Base-by-base conservation (phyloP, 92 coral and sea anemone species). In the Isaurus tuberculatus region DNA sequence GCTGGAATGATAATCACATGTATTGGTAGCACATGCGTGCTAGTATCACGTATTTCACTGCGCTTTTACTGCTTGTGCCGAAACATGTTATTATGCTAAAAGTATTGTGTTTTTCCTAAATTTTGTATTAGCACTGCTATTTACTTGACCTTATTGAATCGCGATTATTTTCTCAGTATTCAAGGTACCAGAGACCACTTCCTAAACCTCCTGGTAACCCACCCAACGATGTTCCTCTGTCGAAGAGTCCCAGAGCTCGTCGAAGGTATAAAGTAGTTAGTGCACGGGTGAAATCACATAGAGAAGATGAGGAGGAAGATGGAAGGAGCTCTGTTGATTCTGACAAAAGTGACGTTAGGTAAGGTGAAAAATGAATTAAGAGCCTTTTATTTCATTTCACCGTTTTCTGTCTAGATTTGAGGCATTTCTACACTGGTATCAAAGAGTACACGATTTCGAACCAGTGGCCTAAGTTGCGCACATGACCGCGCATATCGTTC, bases 181-280 rank as follows among this genome's bases (percentile, higher is more conserved):
- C 88, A 27, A 33, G 77, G 20, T 72, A 48, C 19, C 71, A 73
- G 19, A 87, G 98, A 72, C 98, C 98, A 31, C 86, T 93, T 8
- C 98, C 98, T 5, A 87, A 87, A 61, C 98, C 98, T 1, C 98
- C 98, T 28, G 81, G 77, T 27, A 79, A 67, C 58, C 51, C 83
- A 63, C 51, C 65, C 42, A 77, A 55, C 0, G 91, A 83, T 26
- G 89, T 70, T 32, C 95, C 90, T 2, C 70, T 86, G 14, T 93
- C 98, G 19, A 93, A 83, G 51, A 93, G 98, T 72, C 98, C 98
- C 11, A 86, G 93, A 43, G 88, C 93, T 11, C 88, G 98, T n/a
- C 86, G 98, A 20, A 84, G 94, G 23, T 93, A 93, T 84, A 93
- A 93, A 55, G 92, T 93, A 28, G 64, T 88, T 33, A 61, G 91